Conservation (phyloP, 2,113 vertebrate species). For the Sardina pilchardus region DNA sequence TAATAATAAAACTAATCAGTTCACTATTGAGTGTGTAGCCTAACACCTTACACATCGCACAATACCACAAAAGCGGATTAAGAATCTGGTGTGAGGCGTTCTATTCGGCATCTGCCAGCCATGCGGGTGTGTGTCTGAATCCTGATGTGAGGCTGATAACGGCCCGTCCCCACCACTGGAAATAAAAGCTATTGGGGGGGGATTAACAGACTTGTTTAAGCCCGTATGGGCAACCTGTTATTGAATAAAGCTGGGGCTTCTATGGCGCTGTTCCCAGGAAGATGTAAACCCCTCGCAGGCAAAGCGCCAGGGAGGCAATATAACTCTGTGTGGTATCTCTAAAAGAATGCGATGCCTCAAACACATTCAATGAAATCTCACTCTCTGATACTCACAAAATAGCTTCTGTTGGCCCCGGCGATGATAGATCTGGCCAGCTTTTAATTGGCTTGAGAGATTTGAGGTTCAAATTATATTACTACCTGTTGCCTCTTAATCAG, state of each 20-base stretch:
- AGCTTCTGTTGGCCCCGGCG: slow-evolving; percentile 33
- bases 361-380: slow-evolving; percentile 63
- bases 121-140: neutral
- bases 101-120: neutral
- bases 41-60: neutral
- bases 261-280: slow-evolving; percentile 62
- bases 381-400: slow-evolving; percentile 43
- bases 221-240: slow-evolving; percentile 61
- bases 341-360: slow-evolving; percentile 59
- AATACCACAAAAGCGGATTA: neutral
- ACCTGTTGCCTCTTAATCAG: slow-evolving; percentile 22
- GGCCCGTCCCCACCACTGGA: slow-evolving; percentile 50
- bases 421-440: neutral
- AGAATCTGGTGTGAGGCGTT: neutral
- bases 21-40: neutral
- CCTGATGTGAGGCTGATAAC: slow-evolving; percentile 47
- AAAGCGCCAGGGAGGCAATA: slow-evolving; percentile 62
- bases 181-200: slow-evolving; percentile 57
- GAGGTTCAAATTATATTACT: slow-evolving; percentile 49
- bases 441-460: slow-evolving; percentile 23
- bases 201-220: slow-evolving; percentile 64
- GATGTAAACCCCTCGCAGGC: slow-evolving; percentile 56
- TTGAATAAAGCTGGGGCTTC: slow-evolving; percentile 57
- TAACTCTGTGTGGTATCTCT: slow-evolving; percentile 51
- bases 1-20: neutral